These are phyloP conservation scores for Allacma fusca DNA, from an alignment of 2,888 invertebrate genomes.

Conservation along the genomic window DNA sequence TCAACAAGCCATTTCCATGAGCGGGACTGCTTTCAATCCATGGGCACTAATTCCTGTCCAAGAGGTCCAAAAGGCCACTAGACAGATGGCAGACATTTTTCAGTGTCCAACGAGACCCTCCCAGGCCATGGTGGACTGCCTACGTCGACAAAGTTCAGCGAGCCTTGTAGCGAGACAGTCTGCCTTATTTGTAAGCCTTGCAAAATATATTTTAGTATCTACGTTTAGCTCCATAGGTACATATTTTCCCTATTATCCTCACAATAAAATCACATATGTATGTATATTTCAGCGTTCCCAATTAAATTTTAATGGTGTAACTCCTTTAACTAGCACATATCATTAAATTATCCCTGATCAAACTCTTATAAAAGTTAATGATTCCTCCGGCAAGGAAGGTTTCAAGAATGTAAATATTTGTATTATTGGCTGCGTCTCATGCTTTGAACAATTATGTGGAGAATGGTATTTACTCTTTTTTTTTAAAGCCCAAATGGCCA, in stretches of 20 bases:
- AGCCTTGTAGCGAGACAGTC: constrained; percentile 23
- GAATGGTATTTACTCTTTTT: background rate
- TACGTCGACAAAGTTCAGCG: background rate
- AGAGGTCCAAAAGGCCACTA: constrained; percentile 48
- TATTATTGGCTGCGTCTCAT: no score
- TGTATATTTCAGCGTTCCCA: no score
- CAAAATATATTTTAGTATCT: no score
- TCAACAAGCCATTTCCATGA: constrained; percentile 49
- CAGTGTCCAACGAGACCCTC: constrained; percentile 11
- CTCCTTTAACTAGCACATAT: no score
- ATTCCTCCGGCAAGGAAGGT: no score
- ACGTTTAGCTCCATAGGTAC: no score
- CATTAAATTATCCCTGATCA: no score
- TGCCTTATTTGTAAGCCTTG: constrained; percentile 23
- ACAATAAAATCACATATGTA: no score
- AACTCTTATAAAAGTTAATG: no score
- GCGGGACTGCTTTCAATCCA: constrained; percentile 55
- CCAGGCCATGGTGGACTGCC: constrained; percentile 1
- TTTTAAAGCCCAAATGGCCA: constrained; percentile 19
- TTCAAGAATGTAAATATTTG: no score
- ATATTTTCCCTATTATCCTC: no score
- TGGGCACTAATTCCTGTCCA: constrained; percentile 49
- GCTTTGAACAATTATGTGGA: background rate
- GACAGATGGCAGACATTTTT: constrained; percentile 46
- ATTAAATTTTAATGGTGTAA: no score